Evolutionary conservation across 1,140 invertebrate genomes (phyloP).

Genomic region (Calosoma granatense): DNA sequence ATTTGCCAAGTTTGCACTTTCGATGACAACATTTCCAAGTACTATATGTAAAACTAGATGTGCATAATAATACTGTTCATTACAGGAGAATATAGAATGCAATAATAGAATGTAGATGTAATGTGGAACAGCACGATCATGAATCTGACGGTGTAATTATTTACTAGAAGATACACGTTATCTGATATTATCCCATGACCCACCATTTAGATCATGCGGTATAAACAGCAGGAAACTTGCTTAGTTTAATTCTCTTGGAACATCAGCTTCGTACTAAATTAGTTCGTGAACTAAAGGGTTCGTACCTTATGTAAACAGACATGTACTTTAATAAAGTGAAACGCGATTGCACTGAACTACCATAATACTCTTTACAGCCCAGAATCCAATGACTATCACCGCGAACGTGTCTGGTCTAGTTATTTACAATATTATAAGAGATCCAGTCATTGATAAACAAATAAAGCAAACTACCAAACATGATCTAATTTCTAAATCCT

Average conservation of each 20-base stretch:
- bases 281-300: slow-evolving; percentile 1
- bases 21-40: no score
- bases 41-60: neutral
- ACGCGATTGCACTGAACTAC: slow-evolving; percentile 3
- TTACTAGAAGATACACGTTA: neutral
- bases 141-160: neutral
- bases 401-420: no score
- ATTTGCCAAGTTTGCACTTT: no score
- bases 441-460: no score
- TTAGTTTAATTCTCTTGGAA: neutral
- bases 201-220: neutral
- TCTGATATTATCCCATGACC: neutral
- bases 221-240: slow-evolving; percentile 1
- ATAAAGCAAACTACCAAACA: no score
- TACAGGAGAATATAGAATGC: neutral
- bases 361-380: neutral
- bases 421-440: no score
- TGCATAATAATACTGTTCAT: neutral
- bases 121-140: neutral
- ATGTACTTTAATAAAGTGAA: slow-evolving; percentile 1
- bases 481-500: no score
- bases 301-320: neutral
- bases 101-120: neutral
- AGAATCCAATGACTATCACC: no score
- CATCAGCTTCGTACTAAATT: slow-evolving; percentile 6